phyloP scores from a whole-genome alignment of 2,888 invertebrate species.

The Meghimatium bilineatum region DNA sequence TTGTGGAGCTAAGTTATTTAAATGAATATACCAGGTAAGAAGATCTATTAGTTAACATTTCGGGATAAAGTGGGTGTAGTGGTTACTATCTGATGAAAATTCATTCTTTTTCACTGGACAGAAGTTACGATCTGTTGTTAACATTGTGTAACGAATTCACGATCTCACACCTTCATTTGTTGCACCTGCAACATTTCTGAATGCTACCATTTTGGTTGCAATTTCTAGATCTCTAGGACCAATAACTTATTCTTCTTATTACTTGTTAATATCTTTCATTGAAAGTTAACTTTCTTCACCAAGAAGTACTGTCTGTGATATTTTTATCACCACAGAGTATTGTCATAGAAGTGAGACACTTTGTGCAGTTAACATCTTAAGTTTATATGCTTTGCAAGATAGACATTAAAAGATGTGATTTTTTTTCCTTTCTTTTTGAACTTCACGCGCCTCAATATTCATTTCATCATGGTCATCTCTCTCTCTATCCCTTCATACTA shows the following conservation, averaged over 20 bases:
- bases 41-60: background rate
- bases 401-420: background rate
- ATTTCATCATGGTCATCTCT: constrained; percentile 37
- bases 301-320: background rate
- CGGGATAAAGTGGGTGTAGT: background rate
- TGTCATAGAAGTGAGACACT: background rate
- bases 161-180: background rate
- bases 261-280: constrained; percentile 7
- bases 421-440: constrained; percentile 8
- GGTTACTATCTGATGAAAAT: too few relatives aligned
- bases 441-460: constrained; percentile 26
- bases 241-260: background rate
- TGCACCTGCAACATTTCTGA: background rate
- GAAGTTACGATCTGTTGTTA: background rate
- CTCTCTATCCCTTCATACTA: constrained; percentile 34
- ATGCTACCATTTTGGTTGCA: constrained; percentile 20
- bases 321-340: background rate
- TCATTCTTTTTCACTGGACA: background rate
- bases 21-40: constrained; percentile 20
- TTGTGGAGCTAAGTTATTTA: background rate
- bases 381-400: constrained; percentile 3
- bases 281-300: background rate
- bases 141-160: background rate
- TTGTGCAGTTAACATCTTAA: background rate
- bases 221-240: constrained; percentile 23